Evolutionary conservation across 2,113 vertebrate genomes (phyloP).

Genomic region (Atrichornis clamosus): DNA sequence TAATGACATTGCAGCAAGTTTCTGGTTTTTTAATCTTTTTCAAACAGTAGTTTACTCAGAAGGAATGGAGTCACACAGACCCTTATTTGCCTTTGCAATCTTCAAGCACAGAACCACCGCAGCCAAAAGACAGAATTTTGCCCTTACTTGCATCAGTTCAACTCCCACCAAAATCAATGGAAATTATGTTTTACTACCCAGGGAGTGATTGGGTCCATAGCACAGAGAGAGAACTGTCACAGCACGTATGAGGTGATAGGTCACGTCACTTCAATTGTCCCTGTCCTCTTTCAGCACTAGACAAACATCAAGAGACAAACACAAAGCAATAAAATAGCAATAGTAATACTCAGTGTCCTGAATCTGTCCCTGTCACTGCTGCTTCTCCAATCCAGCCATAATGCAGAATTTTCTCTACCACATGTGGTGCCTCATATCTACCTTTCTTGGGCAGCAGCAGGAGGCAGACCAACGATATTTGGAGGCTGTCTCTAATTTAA

Average conservation of each 20-base stretch:
- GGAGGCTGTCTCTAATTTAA: neutral
- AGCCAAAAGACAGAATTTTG: slow-evolving; percentile 45
- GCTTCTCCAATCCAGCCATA: neutral
- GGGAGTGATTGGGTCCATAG: neutral
- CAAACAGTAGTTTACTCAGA: slow-evolving; percentile 39
- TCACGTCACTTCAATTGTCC: slow-evolving; percentile 45
- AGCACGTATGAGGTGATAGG: slow-evolving; percentile 22
- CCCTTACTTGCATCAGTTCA: slow-evolving; percentile 29
- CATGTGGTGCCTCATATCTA: slow-evolving; percentile 20
- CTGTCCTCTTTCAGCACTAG: slow-evolving; percentile 13
- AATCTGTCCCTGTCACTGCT: neutral
- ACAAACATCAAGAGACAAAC: slow-evolving; percentile 44
- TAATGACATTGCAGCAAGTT: slow-evolving; percentile 46
- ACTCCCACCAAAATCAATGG: slow-evolving; percentile 28
- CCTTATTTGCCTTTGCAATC: slow-evolving; percentile 45
- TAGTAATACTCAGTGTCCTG: neutral
- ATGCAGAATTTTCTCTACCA: slow-evolving; percentile 27
- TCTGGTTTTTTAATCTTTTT: slow-evolving; percentile 40
- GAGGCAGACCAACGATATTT: neutral
- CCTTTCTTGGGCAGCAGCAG: slow-evolving; percentile 35
- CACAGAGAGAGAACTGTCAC: neutral
- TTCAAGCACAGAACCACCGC: neutral
- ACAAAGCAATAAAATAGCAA: slow-evolving; percentile 22
- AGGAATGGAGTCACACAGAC: slow-evolving; percentile 22
- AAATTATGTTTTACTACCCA: slow-evolving; percentile 11